These are phyloP conservation scores for Sula dactylatra DNA, from an alignment of 2,113 vertebrate genomes.

Conservation along the genomic window DNA sequence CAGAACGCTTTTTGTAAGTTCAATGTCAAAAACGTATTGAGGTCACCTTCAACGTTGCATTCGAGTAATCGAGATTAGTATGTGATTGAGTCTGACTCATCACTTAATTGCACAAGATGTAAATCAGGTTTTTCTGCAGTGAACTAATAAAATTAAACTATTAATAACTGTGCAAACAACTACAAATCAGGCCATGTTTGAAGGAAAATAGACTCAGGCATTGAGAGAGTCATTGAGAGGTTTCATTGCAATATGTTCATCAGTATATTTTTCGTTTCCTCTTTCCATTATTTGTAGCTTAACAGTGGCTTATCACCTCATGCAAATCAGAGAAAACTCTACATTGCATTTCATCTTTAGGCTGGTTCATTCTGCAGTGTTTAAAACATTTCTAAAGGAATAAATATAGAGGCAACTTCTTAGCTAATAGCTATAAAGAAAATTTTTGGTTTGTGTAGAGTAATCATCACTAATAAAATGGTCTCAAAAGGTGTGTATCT, in stretches of 20 bases:
- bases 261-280: background rate
- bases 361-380: background rate
- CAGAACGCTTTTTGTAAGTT: background rate
- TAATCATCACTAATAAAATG: background rate
- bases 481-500: background rate
- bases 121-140: conserved; percentile 45
- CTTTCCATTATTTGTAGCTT: background rate
- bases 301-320: background rate
- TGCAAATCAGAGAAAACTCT: background rate
- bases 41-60: conserved; percentile 16
- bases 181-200: conserved; percentile 2
- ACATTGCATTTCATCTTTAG: background rate
- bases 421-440: background rate
- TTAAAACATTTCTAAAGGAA: background rate
- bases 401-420: background rate
- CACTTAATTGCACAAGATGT: conserved; percentile 42
- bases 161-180: conserved; percentile 50
- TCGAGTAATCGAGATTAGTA: background rate
- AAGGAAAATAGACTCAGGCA: conserved; percentile 3
- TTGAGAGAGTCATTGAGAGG: background rate
- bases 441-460: background rate
- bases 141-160: conserved; percentile 57
- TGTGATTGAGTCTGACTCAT: conserved; percentile 44
- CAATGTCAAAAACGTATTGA: conserved; percentile 11
- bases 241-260: background rate